These are phyloP conservation scores for Podarcis muralis DNA, from an alignment of 2,113 vertebrate genomes.

Conservation along the genomic window DNA sequence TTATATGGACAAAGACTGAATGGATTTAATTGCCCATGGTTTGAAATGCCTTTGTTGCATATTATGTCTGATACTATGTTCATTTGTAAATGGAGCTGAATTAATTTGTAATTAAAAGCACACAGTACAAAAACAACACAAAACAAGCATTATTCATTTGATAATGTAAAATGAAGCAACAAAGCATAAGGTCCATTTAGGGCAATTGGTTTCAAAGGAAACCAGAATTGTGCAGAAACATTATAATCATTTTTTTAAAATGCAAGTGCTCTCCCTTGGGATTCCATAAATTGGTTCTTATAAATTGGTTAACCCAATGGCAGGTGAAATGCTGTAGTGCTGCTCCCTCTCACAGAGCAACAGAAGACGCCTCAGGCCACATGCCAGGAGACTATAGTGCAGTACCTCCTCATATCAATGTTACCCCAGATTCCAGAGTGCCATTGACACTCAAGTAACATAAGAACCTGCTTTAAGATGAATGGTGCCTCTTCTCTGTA, in stretches of 20 bases:
- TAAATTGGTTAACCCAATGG: not conserved
- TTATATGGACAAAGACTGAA: not conserved
- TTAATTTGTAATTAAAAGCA: constrained; percentile 55
- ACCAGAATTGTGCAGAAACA: not conserved
- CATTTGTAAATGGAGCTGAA: constrained; percentile 55
- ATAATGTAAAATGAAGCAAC: constrained; percentile 19
- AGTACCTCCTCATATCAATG: not conserved
- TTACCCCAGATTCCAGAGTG: not conserved
- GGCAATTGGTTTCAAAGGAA: not conserved
- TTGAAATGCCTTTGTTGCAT: constrained; percentile 31
- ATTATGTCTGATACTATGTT: constrained; percentile 26
- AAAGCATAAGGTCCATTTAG: constrained; percentile 33
- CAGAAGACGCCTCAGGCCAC: not conserved
- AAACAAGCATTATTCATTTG: constrained; percentile 24
- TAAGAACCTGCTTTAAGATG: not conserved
- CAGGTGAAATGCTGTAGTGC: not conserved
- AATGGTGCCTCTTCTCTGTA: constrained; percentile 21
- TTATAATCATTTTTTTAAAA: not conserved
- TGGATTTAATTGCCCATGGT: not conserved
- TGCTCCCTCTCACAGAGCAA: not conserved
- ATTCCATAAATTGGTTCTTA: not conserved
- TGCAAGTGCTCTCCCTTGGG: constrained; percentile 9
- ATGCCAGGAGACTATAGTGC: not conserved
- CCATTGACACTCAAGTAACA: not conserved
- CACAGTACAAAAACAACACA: constrained; percentile 37